phyloP scores from a whole-genome alignment of 2,888 invertebrate genomes.

The Iphiclides podalirius region DNA sequence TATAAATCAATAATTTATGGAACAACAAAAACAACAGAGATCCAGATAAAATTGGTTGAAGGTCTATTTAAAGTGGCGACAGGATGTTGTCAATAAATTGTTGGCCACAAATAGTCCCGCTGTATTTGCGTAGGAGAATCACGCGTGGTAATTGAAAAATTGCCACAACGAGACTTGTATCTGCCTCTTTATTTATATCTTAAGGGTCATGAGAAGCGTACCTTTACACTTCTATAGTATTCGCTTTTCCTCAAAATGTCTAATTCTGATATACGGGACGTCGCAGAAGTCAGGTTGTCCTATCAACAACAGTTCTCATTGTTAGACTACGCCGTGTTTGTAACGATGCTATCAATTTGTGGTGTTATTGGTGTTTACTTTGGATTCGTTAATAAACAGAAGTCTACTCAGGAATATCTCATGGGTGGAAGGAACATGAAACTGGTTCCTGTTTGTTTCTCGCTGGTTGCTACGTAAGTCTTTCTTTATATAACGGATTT shows the following conservation, averaged over 20 bases:
- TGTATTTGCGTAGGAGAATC: constrained; percentile 48
- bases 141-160: constrained; percentile 62
- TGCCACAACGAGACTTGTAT: constrained; percentile 35
- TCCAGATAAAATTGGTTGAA: constrained; percentile 16
- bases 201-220: constrained; percentile 19
- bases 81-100: constrained; percentile 53
- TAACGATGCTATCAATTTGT: constrained; percentile 85
- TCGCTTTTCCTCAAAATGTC: constrained; percentile 32
- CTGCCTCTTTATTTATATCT: constrained; percentile 32
- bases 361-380: constrained; percentile 89
- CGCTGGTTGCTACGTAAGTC: constrained; percentile 87
- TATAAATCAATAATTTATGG: too few species aligned
- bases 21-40: too few species aligned
- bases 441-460: constrained; percentile 88
- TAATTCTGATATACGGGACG: constrained; percentile 39
- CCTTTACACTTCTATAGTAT: constrained; percentile 1
- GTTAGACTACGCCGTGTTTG: constrained; percentile 84
- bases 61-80: constrained; percentile 37
- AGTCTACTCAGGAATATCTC: constrained; percentile 85
- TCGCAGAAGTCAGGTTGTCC: constrained; percentile 44
- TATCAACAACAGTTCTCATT: constrained; percentile 72
- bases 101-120: constrained; percentile 49
- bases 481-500: constrained; percentile 1
- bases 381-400: constrained; percentile 84
- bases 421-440: constrained; percentile 90